phyloP scores from a whole-genome alignment of 2,888 invertebrate species.

The Pseudolycoriella hygida region DNA sequence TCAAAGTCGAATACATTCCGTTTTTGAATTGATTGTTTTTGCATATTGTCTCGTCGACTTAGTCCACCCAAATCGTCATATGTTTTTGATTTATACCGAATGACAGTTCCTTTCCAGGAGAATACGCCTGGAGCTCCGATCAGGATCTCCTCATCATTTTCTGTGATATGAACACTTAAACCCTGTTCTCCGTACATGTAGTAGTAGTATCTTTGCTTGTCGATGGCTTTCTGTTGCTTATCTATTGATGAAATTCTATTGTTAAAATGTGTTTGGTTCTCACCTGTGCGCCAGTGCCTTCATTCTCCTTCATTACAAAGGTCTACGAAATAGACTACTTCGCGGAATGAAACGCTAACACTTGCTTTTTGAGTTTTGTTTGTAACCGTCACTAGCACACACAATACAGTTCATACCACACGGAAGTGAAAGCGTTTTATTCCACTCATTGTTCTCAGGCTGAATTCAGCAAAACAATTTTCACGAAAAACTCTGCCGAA shows the following conservation, averaged over 20 bases:
- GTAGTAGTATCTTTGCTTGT: slow-evolving; percentile 15
- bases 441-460: too few species aligned
- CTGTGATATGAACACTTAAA: slow-evolving; percentile 25
- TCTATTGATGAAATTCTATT: not conserved
- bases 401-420: too few species aligned
- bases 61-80: slow-evolving; percentile 20
- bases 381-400: too few species aligned
- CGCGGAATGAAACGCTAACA: too few species aligned
- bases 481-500: too few species aligned
- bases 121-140: slow-evolving; percentile 27
- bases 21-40: not conserved
- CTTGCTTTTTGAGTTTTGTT: too few species aligned
- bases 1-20: slow-evolving; percentile 13
- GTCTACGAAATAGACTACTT: too few species aligned
- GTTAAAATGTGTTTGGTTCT: not conserved
- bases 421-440: too few species aligned
- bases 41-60: slow-evolving; percentile 21
- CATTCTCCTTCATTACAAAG: too few species aligned
- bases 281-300: too few species aligned
- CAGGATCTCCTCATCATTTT: slow-evolving; percentile 25
- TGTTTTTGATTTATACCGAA: slow-evolving; percentile 19
- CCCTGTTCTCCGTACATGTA: slow-evolving; percentile 26
- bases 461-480: too few species aligned
- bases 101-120: slow-evolving; percentile 26
- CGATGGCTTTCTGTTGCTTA: slow-evolving; percentile 16